Conservation (phyloP, 2,888 invertebrate genomes). For the Ochropacha duplaris region DNA sequence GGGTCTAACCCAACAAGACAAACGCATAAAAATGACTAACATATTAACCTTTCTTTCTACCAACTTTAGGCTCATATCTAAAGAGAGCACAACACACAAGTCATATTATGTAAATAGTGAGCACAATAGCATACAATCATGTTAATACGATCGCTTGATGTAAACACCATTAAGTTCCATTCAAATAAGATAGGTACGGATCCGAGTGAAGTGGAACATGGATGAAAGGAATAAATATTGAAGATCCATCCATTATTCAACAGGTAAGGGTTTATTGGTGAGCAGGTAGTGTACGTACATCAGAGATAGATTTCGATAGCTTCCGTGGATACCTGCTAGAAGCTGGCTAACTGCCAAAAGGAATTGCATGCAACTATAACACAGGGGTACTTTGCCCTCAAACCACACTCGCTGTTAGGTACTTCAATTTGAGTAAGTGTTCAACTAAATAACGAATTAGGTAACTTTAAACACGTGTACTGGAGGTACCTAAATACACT, state of each 20-base stretch:
- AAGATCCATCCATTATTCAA: constrained; percentile 58
- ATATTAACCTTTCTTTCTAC: no score
- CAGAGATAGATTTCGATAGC: constrained; percentile 46
- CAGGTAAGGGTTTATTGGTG: constrained; percentile 54
- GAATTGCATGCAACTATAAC: constrained; percentile 20
- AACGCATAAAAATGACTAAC: no score
- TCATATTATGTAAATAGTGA: no score
- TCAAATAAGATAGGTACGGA: constrained; percentile 38
- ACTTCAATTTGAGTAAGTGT: neutral
- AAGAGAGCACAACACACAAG: no score
- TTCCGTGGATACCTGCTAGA: constrained; percentile 24
- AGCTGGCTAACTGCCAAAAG: constrained; percentile 43
- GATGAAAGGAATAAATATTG: constrained; percentile 28
- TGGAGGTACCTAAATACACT: no score
- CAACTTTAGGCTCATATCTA: neutral
- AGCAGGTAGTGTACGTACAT: constrained; percentile 26
- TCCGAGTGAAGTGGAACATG: constrained; percentile 21
- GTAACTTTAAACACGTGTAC: no score
- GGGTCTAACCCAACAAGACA: no score
- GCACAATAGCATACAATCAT: neutral
- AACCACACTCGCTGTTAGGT: constrained; percentile 11
- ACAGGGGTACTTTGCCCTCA: constrained; percentile 14
- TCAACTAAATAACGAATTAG: neutral
- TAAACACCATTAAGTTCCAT: constrained; percentile 50
- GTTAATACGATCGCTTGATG: constrained; percentile 24